phyloP scores from a whole-genome alignment of 2,797 vertebrate species.

The Avahi laniger region DNA sequence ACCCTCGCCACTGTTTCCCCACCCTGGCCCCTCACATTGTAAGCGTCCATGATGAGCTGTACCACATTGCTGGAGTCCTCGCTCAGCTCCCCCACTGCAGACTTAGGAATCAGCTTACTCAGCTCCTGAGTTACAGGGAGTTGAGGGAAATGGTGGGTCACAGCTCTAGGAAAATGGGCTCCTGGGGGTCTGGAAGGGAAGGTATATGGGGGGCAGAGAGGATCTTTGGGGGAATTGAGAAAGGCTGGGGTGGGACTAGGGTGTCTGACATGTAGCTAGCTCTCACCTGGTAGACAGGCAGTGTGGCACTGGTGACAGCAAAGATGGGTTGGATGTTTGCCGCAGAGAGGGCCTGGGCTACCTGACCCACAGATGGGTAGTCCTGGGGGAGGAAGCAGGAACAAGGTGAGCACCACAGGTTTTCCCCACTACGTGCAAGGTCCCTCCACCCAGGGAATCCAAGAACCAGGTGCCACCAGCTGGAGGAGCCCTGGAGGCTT shows the following conservation, averaged over 20 bases:
- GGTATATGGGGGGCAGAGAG: background rate
- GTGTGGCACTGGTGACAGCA: constrained; percentile 85
- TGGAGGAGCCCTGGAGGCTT: background rate
- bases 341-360: constrained; percentile 85
- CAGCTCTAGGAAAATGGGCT: background rate
- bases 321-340: constrained; percentile 90
- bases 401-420: background rate
- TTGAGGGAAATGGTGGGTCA: background rate
- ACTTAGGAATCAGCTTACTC: constrained; percentile 88
- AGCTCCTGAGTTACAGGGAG: constrained; percentile 81
- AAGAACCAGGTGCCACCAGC: background rate
- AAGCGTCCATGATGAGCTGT: constrained; percentile 88
- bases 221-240: background rate
- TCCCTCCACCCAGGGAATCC: background rate
- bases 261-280: background rate
- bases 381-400: constrained; percentile 78
- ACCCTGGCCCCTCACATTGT: constrained; percentile 80
- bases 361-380: constrained; percentile 89
- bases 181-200: background rate
- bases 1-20: fast-evolving
- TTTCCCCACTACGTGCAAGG: background rate
- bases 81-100: constrained; percentile 86
- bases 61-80: constrained; percentile 89
- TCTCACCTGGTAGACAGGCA: constrained; percentile 85
- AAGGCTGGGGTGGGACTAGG: background rate